Conservation (phyloP, 2,888 invertebrate genomes). For the Drosophila longiperda region DNA sequence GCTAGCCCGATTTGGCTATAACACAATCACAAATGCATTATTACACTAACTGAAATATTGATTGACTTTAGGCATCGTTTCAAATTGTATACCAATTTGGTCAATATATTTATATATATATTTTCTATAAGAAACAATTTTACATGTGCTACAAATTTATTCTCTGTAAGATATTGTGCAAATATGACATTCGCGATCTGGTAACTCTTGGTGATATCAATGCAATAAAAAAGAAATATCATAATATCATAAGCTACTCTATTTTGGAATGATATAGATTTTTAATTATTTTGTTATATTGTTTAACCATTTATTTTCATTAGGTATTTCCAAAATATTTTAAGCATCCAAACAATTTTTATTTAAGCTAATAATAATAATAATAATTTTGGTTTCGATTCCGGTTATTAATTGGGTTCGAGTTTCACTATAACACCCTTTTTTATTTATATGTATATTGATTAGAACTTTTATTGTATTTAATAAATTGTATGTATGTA, state of each 20-base stretch:
- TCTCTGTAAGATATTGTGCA: not conserved
- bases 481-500: conserved; percentile 6
- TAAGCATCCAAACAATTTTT: too few species aligned
- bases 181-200: not conserved
- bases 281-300: conserved; percentile 28
- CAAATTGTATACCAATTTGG: not conserved
- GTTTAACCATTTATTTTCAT: conserved; percentile 39
- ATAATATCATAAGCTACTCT: conserved; percentile 44
- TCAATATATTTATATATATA: not conserved
- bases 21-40: not conserved
- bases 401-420: not conserved
- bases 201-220: not conserved
- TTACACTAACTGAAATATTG: not conserved
- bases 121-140: not conserved
- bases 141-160: not conserved
- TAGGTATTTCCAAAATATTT: not conserved
- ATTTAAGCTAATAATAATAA: too few species aligned
- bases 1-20: not conserved
- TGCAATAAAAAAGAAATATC: not conserved
- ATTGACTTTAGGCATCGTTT: not conserved
- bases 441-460: not conserved
- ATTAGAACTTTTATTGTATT: not conserved
- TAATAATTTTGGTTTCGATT: not conserved
- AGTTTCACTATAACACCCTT: not conserved
- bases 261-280: conserved; percentile 24